phyloP scores from a whole-genome alignment of 2,888 invertebrate species.

The Drosophila antonietae region DNA sequence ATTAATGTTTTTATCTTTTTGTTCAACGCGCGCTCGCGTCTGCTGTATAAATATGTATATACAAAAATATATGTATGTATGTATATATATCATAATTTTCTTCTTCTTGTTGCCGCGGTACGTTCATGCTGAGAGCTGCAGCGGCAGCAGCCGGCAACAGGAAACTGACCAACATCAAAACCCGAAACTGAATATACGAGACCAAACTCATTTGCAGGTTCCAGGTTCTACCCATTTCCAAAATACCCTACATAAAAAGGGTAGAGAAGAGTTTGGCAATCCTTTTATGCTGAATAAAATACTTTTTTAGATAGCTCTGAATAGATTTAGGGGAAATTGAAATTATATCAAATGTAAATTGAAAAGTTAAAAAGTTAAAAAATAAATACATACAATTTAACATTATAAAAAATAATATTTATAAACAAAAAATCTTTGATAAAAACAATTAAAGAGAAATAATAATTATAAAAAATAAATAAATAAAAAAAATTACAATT shows the following conservation, averaged over 20 bases:
- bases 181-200: conserved; percentile 50
- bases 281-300: too few species aligned
- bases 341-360: too few species aligned
- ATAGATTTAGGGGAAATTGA: too few species aligned
- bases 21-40: conserved; percentile 43
- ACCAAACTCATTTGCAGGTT: conserved; percentile 40
- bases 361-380: too few species aligned
- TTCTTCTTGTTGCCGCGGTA: conserved; percentile 20
- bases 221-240: neutral
- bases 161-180: conserved; percentile 67
- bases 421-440: too few species aligned
- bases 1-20: conserved; percentile 83
- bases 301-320: too few species aligned
- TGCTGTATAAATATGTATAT: conserved; percentile 18
- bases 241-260: conserved; percentile 37
- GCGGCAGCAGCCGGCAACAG: conserved; percentile 50
- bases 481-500: too few species aligned
- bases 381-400: too few species aligned
- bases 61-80: neutral
- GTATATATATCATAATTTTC: conserved; percentile 16
- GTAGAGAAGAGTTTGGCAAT: neutral
- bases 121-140: conserved; percentile 35
- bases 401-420: too few species aligned
- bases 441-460: too few species aligned
- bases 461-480: too few species aligned